phyloP scores from a whole-genome alignment of 1,140 invertebrate genomes.

The Calliphora vicina region DNA sequence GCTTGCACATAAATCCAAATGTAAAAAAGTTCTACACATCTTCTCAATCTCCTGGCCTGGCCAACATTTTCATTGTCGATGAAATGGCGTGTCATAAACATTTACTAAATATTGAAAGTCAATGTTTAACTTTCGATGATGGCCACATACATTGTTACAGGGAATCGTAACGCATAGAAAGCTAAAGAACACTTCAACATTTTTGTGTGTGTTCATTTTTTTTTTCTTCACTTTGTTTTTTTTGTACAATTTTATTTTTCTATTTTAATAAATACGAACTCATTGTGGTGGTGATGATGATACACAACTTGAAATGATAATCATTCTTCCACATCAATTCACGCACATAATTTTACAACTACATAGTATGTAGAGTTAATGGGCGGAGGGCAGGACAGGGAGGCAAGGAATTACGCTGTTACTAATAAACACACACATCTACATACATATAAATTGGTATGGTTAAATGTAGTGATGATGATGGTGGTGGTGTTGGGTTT shows the following conservation, averaged over 20 bases:
- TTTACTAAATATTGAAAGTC: neutral
- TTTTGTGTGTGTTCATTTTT: no score
- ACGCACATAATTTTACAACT: neutral
- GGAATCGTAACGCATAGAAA: neutral
- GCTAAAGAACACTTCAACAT: neutral
- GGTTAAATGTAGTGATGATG: neutral
- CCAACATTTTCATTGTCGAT: neutral
- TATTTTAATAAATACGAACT: neutral
- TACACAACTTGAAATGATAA: slow-evolving; percentile 1
- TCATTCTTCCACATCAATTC: slow-evolving; percentile 9
- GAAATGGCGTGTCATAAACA: slow-evolving; percentile 8
- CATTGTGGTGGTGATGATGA: neutral
- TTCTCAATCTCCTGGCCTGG: neutral
- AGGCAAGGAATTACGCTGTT: neutral
- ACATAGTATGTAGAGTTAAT: neutral
- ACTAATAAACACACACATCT: no score
- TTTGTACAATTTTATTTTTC: neutral
- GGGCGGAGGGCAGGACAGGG: neutral
- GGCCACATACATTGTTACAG: neutral
- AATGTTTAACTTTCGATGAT: neutral
- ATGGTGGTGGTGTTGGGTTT: neutral
- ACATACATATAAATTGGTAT: neutral
- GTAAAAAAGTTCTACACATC: neutral
- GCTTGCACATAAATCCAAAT: neutral
- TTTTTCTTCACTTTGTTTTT: neutral